Base-by-base conservation (phyloP, 2,113 vertebrate species). In the Thalassarche chlororhynchos region DNA sequence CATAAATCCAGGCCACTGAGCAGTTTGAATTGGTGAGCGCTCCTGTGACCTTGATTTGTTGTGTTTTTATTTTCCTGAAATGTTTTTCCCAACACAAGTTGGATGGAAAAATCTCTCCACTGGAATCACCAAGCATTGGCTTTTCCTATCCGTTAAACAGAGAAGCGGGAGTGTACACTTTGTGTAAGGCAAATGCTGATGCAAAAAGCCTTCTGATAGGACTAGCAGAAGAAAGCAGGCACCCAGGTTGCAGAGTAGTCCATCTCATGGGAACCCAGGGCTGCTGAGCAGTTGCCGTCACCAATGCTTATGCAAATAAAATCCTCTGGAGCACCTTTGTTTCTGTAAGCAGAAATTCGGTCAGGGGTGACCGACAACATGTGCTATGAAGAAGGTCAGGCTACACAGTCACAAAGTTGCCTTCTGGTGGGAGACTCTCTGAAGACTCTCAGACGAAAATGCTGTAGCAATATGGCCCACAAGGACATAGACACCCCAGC, bases 1-100 rank as follows among this genome's bases (percentile, higher is more conserved):
- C 40, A 58, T 52, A 75, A 95, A 93, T 96, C 89, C 93, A 90
- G 96, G 96, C 96, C 94, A 92, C 79, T 88, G 87, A 92, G 80
- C 93, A 93, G 83, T 87, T 60, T 78, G 57, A 90, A 96, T 84
- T 65, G 77, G 38, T 0, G 6, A 84, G 87, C 31, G 96, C 52
- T 64, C 69, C 60, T 14, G 28, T 80, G 92, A 92, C 70, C 91
- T 93, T 28, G 54, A 77, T 96, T 95, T 70, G 54, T 51, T 64
- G 76, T 51, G 88, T 2, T 25, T 94, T 96, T 89, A 91, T 83
- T 96, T 90, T 89, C 51, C 62, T 72, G 87, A 85, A 77, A 76
- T 61, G 46, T 54, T 94, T 93, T 96, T 84, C 49, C 66, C 94
- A 85, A 77, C 15, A 69, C 46, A 54, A 77, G 38, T 9, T 96